Percentiles rank a stretch among this genome's conserved stretches.
phyloP scores from a whole-genome alignment of 2,113 vertebrate genomes.

The Origma solitaria region DNA sequence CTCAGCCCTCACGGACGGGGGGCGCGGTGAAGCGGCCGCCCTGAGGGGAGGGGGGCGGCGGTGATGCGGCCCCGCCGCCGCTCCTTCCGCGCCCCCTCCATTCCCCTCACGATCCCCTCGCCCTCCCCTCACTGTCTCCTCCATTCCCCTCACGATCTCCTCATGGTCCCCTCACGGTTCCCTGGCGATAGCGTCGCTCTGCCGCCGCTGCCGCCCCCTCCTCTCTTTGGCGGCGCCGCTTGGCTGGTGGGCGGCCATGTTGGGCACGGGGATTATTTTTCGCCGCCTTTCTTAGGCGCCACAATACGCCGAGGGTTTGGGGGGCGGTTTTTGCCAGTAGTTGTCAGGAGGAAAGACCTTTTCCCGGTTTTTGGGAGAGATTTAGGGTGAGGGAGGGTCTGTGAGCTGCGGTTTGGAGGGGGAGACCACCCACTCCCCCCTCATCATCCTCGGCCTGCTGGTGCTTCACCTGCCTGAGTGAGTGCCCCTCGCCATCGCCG shows the following conservation, averaged over 20 bases:
- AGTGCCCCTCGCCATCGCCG: background rate
- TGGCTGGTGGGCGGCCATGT: slow-evolving; percentile 69
- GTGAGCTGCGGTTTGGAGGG: background rate
- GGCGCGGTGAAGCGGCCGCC: background rate
- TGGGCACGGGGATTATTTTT: slow-evolving; percentile 69
- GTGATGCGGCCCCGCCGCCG: background rate
- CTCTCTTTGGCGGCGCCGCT: background rate
- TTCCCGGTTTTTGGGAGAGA: background rate
- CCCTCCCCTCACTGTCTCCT: background rate
- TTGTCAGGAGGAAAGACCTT: background rate
- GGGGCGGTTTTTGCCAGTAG: background rate
- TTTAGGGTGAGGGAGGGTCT: background rate
- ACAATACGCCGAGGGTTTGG: background rate
- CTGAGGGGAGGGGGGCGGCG: background rate
- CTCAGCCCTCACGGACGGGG: background rate
- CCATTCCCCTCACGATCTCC: background rate
- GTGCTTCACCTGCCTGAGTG: background rate
- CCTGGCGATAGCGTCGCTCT: background rate
- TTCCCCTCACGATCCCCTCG: background rate
- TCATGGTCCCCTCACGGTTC: too few relatives aligned
- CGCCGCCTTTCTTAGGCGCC: background rate
- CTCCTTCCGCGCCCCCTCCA: background rate
- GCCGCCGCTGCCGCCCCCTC: background rate
- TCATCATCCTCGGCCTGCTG: background rate
- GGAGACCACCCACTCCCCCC: background rate